Evolutionary conservation across 2,888 invertebrate species (phyloP).

Genomic region (Daptonema setosum): DNA sequence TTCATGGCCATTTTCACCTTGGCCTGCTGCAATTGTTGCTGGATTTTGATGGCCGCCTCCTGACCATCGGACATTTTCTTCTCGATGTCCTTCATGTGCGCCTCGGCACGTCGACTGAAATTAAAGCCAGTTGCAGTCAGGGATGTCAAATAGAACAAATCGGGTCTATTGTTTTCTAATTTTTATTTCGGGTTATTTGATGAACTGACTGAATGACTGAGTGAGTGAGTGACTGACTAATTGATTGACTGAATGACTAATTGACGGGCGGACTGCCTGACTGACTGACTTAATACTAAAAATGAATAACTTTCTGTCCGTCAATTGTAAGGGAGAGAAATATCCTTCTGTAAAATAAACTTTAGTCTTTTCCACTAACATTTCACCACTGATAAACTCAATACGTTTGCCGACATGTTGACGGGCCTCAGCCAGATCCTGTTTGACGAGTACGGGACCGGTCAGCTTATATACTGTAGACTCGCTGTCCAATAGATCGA

Average conservation of each 20-base stretch:
- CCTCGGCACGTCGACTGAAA: slow-evolving; percentile 50
- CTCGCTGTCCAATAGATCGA: slow-evolving; percentile 54
- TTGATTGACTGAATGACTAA: too few species aligned
- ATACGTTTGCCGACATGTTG: slow-evolving; percentile 81
- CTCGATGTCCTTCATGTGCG: slow-evolving; percentile 41
- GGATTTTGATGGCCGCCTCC: slow-evolving; percentile 43
- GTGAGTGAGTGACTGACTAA: too few species aligned
- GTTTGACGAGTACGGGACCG: slow-evolving; percentile 81
- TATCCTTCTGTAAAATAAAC: background rate
- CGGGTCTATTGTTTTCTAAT: too few species aligned
- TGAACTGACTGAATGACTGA: too few species aligned
- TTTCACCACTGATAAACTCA: slow-evolving; percentile 58
- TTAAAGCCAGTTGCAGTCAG: too few species aligned
- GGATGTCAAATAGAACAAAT: too few species aligned
- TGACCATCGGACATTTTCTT: slow-evolving; percentile 51
- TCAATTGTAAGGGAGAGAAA: background rate
- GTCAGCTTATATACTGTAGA: slow-evolving; percentile 75
- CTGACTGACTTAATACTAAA: too few species aligned
- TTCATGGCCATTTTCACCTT: slow-evolving; percentile 39
- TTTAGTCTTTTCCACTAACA: slow-evolving; percentile 32
- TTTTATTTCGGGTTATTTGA: background rate
- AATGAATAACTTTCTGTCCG: too few species aligned
- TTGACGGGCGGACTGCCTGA: too few species aligned
- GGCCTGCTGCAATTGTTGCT: slow-evolving; percentile 43
- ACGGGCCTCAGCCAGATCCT: slow-evolving; percentile 69